These are phyloP conservation scores for Gisinianus flammeolus DNA, from an alignment of 2,888 invertebrate genomes.

Conservation along the genomic window DNA sequence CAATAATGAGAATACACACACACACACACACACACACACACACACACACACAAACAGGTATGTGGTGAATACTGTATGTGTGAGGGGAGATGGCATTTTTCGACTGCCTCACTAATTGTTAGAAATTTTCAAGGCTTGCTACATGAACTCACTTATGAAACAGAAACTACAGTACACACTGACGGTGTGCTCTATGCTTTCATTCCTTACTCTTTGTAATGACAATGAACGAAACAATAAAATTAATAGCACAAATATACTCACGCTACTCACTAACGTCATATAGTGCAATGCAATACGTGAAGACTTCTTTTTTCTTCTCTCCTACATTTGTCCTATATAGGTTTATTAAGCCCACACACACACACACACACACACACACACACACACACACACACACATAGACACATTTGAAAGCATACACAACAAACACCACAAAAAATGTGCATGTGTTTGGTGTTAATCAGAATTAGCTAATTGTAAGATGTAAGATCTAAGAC, in stretches of 20 bases:
- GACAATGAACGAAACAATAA: constrained; percentile 41
- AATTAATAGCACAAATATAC: constrained; percentile 3
- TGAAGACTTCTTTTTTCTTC: too few relatives aligned
- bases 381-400: not conserved
- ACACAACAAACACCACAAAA: not conserved
- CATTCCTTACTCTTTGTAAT: constrained; percentile 34
- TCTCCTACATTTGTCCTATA: not conserved
- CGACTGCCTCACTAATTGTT: constrained; percentile 32
- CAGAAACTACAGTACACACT: not conserved
- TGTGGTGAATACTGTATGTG: not conserved
- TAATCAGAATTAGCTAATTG: constrained; percentile 1
- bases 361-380: not conserved
- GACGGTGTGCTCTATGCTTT: not conserved
- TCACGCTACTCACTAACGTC: not conserved
- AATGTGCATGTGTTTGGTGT: not conserved
- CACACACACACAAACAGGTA: not conserved
- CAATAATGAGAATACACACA: not conserved
- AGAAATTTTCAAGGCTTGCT: constrained; percentile 43
- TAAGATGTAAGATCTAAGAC: too few relatives aligned
- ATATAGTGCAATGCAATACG: too few relatives aligned
- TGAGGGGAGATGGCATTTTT: constrained; percentile 13
- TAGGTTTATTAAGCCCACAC: not conserved
- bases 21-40: not conserved
- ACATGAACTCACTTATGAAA: constrained; percentile 35
- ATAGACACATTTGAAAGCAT: not conserved